Conservation (phyloP, 1,140 invertebrate species). For the Brachionus sp. region DNA sequence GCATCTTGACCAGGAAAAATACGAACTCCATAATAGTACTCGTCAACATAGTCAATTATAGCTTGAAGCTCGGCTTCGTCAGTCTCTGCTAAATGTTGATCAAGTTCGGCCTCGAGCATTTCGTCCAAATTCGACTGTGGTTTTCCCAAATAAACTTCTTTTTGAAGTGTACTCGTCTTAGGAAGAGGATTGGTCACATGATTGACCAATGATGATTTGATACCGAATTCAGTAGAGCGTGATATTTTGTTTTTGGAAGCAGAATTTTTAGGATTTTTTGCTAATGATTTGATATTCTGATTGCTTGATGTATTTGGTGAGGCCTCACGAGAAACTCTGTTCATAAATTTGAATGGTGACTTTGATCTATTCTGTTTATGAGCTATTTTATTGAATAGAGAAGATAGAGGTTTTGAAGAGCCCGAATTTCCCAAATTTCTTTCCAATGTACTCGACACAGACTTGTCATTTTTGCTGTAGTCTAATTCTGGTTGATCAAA, state of each 20-base stretch:
- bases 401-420: not conserved
- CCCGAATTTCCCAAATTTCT: not conserved
- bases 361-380: constrained; percentile 19
- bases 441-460: not conserved
- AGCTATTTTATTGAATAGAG: constrained; percentile 25
- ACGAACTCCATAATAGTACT: constrained; percentile 89
- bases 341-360: constrained; percentile 38
- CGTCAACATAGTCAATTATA: constrained; percentile 55
- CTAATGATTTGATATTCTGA: not conserved
- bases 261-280: constrained; percentile 15
- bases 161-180: constrained; percentile 6
- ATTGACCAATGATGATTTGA: not conserved
- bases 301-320: not conserved
- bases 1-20: constrained; percentile 95
- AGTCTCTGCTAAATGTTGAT: not conserved
- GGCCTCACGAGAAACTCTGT: not conserved
- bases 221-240: constrained; percentile 35
- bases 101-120: not conserved
- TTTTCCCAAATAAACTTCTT: not conserved
- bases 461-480: not conserved
- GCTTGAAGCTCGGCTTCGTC: constrained; percentile 52
- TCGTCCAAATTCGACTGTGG: not conserved
- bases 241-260: not conserved
- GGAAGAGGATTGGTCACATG: not conserved
- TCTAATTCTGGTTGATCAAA: not conserved